These are phyloP conservation scores for Limnothrissa miodon DNA, from an alignment of 2,113 vertebrate species.

Conservation along the genomic window DNA sequence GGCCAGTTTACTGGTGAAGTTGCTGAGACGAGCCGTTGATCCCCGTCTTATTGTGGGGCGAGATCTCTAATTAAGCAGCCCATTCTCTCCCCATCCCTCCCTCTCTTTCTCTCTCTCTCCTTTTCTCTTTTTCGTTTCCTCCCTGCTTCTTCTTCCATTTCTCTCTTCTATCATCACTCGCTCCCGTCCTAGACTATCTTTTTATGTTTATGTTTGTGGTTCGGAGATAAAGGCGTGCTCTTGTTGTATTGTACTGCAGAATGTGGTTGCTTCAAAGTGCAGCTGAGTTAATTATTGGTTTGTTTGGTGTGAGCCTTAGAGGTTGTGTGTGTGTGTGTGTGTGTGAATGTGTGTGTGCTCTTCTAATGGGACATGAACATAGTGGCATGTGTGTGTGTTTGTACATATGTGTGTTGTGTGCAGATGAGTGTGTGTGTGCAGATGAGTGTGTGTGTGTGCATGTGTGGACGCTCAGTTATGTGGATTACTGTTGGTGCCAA, in stretches of 20 bases:
- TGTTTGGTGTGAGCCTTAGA: constrained; percentile 37
- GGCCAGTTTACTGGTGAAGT: constrained; percentile 40
- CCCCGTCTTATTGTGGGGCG: constrained; percentile 37
- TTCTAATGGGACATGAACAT: no score
- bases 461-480: neutral
- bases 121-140: neutral
- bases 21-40: constrained; percentile 48
- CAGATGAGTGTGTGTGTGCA: neutral
- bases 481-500: neutral
- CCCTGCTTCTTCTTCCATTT: neutral
- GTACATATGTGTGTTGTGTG: neutral
- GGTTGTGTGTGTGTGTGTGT: constrained; percentile 10
- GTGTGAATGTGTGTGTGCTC: neutral
- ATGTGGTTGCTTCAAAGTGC: constrained; percentile 40
- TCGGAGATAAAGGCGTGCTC: constrained; percentile 12
- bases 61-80: constrained; percentile 46
- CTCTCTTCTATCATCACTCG: constrained; percentile 11
- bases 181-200: neutral
- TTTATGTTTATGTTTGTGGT: constrained; percentile 16
- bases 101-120: neutral
- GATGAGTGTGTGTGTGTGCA: neutral
- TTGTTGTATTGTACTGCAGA: constrained; percentile 11
- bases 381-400: constrained; percentile 7
- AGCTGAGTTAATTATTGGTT: constrained; percentile 38
- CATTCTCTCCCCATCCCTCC: constrained; percentile 2